Evolutionary conservation across 2,888 invertebrate genomes (phyloP).

Genomic region (Thymelicus lineola): DNA sequence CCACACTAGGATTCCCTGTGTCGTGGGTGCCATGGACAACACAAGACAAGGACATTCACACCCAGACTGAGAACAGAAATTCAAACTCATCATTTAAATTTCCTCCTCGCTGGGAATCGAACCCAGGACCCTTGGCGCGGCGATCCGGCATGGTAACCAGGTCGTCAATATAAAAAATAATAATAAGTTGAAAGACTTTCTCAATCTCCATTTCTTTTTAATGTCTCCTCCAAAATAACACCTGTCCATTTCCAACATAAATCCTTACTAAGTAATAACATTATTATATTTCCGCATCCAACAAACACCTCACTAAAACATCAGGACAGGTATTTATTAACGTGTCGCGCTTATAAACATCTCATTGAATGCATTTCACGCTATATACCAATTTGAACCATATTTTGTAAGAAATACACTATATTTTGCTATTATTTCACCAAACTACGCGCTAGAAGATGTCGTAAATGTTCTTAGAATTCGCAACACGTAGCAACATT

Average conservation of each 20-base stretch:
- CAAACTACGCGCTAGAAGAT: neutral
- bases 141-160: no score
- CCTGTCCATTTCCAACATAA: neutral
- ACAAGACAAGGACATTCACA: no score
- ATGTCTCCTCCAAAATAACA: neutral
- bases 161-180: no score
- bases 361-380: neutral
- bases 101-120: no score
- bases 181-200: no score
- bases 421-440: neutral
- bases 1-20: no score
- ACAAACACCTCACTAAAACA: neutral
- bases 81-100: no score
- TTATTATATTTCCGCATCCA: neutral
- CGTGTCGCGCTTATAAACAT: neutral
- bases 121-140: no score
- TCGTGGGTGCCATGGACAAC: no score
- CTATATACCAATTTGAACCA: neutral
- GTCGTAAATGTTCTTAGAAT: conserved; percentile 6
- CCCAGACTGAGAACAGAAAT: no score
- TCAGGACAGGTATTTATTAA: neutral
- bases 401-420: neutral
- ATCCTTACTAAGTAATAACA: neutral
- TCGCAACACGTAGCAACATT: conserved; percentile 14
- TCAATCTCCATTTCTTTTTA: neutral